These are phyloP conservation scores for Telenomus remus DNA, from an alignment of 1,140 invertebrate species.

Conservation along the genomic window DNA sequence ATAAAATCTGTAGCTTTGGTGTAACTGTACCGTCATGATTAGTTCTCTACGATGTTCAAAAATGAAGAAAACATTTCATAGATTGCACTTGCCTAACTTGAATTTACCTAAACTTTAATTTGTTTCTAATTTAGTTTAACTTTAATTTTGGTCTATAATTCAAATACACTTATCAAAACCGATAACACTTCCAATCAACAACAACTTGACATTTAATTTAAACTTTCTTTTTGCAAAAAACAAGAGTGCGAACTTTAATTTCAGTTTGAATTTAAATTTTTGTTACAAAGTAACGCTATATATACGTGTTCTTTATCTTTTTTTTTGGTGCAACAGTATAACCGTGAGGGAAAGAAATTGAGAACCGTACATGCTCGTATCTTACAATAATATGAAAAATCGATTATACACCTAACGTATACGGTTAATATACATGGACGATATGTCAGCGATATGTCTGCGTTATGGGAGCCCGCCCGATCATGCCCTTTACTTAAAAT, in stretches of 20 bases:
- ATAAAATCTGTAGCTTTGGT: slow-evolving; percentile 42
- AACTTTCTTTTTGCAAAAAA: too few species aligned
- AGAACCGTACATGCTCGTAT: slow-evolving; percentile 37
- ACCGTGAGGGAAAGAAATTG: slow-evolving; percentile 34
- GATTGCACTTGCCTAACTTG: slow-evolving; percentile 33
- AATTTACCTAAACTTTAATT: slow-evolving; percentile 2
- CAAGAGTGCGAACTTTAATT: slow-evolving; percentile 19
- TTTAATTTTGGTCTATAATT: too few species aligned
- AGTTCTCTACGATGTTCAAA: slow-evolving; percentile 33
- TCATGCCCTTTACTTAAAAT: neutral
- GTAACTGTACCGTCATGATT: slow-evolving; percentile 38
- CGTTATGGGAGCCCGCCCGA: slow-evolving; percentile 9
- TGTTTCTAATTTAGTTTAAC: slow-evolving; percentile 3
- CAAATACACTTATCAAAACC: too few species aligned
- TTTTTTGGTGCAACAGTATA: slow-evolving; percentile 11
- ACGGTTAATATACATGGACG: slow-evolving; percentile 50
- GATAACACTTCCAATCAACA: too few species aligned
- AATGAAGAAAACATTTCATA: slow-evolving; percentile 23
- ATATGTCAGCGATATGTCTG: slow-evolving; percentile 53
- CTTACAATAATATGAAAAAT: slow-evolving; percentile 45
- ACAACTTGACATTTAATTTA: too few species aligned
- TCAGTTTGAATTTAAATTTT: slow-evolving; percentile 17
- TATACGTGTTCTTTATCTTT: neutral
- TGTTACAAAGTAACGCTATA: slow-evolving; percentile 35
- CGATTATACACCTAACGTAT: slow-evolving; percentile 47